Conservation (phyloP, 2,888 invertebrate species). For the Leucophenga montana region DNA sequence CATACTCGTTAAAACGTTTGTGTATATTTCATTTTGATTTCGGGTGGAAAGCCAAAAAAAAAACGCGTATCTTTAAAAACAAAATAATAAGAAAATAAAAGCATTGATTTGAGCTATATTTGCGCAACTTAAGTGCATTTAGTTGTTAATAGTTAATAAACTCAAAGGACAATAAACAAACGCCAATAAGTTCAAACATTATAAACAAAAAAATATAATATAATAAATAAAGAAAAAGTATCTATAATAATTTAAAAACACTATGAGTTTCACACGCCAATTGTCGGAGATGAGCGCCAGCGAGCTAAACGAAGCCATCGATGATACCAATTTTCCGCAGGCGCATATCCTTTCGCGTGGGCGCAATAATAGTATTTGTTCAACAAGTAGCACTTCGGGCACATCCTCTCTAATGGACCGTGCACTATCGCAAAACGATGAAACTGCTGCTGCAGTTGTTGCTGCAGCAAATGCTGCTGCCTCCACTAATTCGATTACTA, state of each 20-base stretch:
- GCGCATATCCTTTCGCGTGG: slow-evolving; percentile 71
- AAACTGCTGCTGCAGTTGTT: slow-evolving; percentile 18
- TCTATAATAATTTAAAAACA: background rate
- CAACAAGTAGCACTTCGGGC: slow-evolving; percentile 69
- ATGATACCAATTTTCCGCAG: slow-evolving; percentile 73
- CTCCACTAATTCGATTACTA: background rate
- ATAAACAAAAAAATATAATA: slow-evolving; percentile 5
- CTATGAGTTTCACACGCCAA: slow-evolving; percentile 70
- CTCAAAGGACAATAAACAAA: background rate
- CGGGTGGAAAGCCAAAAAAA: background rate
- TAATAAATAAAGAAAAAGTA: slow-evolving; percentile 20
- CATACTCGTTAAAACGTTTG: slow-evolving; percentile 14
- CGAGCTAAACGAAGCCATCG: slow-evolving; percentile 73
- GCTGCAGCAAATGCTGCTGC: slow-evolving; percentile 10
- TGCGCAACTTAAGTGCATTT: slow-evolving; percentile 4
- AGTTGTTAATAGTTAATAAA: background rate
- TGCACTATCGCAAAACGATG: slow-evolving; percentile 48
- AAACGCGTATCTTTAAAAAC: too few species aligned
- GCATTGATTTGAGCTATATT: background rate
- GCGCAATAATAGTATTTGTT: slow-evolving; percentile 71
- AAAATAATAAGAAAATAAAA: background rate
- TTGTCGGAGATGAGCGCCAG: slow-evolving; percentile 72
- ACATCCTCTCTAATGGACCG: slow-evolving; percentile 59
- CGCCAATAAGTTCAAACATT: background rate
- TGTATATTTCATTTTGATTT: slow-evolving; percentile 23